phyloP scores from a whole-genome alignment of 2,888 invertebrate genomes.

The Hipparchia sbordonii region DNA sequence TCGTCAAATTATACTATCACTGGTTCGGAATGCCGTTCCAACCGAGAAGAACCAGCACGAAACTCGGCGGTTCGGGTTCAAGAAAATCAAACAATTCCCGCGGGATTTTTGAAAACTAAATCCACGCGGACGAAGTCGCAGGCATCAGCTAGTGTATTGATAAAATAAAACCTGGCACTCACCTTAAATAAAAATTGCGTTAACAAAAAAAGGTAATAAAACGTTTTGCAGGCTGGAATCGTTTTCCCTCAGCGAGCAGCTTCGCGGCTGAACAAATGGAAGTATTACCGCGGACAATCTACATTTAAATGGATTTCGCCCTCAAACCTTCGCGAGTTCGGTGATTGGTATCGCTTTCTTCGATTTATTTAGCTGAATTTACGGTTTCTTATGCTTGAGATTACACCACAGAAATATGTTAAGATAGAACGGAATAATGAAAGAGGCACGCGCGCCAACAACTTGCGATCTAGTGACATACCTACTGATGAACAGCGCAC shows the following conservation, averaged over 20 bases:
- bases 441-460: too few relatives aligned
- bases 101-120: too few relatives aligned
- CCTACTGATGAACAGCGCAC: too few relatives aligned
- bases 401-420: neutral
- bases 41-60: too few relatives aligned
- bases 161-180: neutral
- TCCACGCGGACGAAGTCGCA: too few relatives aligned
- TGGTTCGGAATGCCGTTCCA: too few relatives aligned
- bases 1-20: too few relatives aligned
- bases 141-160: neutral
- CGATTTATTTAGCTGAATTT: constrained; percentile 78
- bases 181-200: constrained; percentile 1
- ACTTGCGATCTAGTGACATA: too few relatives aligned
- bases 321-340: constrained; percentile 77
- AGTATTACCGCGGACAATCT: constrained; percentile 81
- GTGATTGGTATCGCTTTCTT: constrained; percentile 77
- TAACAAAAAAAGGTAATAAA: constrained; percentile 53
- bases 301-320: constrained; percentile 82
- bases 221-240: constrained; percentile 62
- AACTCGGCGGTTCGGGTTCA: too few relatives aligned
- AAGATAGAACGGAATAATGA: too few relatives aligned
- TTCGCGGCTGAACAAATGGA: constrained; percentile 79
- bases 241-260: constrained; percentile 67
- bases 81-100: too few relatives aligned
- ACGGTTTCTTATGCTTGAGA: constrained; percentile 53